Percentiles rank a stretch among this genome's conserved stretches.
Evolutionary conservation across 2,797 vertebrate species (phyloP).

Genomic region (Mus spretus): DNA sequence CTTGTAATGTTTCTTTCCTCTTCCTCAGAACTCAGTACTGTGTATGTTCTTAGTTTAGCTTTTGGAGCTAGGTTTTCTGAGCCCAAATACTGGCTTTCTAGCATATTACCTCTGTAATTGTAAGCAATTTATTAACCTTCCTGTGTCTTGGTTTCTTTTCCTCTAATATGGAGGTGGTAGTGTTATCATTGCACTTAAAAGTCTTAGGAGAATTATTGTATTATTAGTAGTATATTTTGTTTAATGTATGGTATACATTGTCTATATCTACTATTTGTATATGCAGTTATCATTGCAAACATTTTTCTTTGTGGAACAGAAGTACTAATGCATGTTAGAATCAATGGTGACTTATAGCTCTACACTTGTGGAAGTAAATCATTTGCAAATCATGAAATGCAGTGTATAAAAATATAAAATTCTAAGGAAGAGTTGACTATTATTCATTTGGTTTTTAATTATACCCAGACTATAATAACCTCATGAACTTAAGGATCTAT

Average conservation of each 20-base stretch:
- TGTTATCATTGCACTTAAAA: not conserved
- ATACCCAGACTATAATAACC: not conserved
- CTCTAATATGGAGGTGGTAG: not conserved
- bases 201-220: slow-evolving; percentile 10
- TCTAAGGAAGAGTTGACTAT: not conserved
- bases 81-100: not conserved
- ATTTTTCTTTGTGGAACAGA: not conserved
- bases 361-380: not conserved
- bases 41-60: not conserved
- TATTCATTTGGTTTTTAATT: slow-evolving; percentile 23
- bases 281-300: not conserved
- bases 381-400: slow-evolving; percentile 28
- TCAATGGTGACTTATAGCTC: not conserved
- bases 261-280: not conserved
- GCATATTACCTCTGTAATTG: not conserved
- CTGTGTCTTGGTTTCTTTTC: not conserved
- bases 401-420: slow-evolving; percentile 21
- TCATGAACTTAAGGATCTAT: not conserved
- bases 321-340: slow-evolving; percentile 5
- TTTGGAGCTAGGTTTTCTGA: slow-evolving; percentile 24
- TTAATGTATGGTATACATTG: not conserved
- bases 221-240: slow-evolving; percentile 48
- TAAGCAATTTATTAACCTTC: not conserved
- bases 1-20: not conserved
- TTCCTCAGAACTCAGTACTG: not conserved